Percentiles rank a stretch among this genome's conserved stretches.
Evolutionary conservation across 2,113 vertebrate species (phyloP).

Genomic region (Manacus vitellinus): DNA sequence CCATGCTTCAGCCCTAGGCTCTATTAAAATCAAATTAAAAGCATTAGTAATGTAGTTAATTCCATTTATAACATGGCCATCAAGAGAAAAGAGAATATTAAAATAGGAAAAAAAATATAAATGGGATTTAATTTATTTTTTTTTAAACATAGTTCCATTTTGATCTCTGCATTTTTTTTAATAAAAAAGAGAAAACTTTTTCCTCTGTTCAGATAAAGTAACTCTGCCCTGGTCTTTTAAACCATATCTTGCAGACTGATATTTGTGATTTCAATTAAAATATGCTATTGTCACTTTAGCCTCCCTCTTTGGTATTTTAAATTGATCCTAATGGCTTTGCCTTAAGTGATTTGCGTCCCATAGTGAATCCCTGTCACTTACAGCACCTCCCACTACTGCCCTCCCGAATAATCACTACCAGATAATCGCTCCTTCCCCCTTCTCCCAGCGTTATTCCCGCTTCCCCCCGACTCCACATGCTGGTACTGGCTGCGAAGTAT

Average conservation of each 20-base stretch:
- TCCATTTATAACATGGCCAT: slow-evolving; percentile 62
- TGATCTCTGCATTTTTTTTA: background rate
- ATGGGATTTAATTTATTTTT: background rate
- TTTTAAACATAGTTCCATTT: background rate
- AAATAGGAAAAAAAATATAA: slow-evolving; percentile 32
- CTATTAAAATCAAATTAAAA: slow-evolving; percentile 75
- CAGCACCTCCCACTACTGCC: slow-evolving; percentile 35
- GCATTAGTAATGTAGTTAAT: slow-evolving; percentile 69
- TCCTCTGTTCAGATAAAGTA: background rate
- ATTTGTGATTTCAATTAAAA: slow-evolving; percentile 64
- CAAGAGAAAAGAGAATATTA: slow-evolving; percentile 36
- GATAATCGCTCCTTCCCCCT: slow-evolving; percentile 62
- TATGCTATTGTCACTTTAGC: slow-evolving; percentile 37
- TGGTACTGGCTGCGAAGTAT: background rate
- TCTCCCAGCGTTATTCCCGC: slow-evolving; percentile 40
- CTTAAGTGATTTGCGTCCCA: slow-evolving; percentile 15
- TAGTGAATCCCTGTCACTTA: slow-evolving; percentile 20
- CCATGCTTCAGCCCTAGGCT: slow-evolving; percentile 31
- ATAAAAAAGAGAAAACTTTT: slow-evolving; percentile 2
- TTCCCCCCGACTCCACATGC: slow-evolving; percentile 17
- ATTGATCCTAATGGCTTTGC: slow-evolving; percentile 47
- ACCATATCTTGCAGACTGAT: background rate
- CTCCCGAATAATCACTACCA: slow-evolving; percentile 50
- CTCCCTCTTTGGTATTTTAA: slow-evolving; percentile 36
- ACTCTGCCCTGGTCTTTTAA: background rate